Base-by-base conservation (phyloP, 1,140 invertebrate species). In the Brachionus koreanus region DNA sequence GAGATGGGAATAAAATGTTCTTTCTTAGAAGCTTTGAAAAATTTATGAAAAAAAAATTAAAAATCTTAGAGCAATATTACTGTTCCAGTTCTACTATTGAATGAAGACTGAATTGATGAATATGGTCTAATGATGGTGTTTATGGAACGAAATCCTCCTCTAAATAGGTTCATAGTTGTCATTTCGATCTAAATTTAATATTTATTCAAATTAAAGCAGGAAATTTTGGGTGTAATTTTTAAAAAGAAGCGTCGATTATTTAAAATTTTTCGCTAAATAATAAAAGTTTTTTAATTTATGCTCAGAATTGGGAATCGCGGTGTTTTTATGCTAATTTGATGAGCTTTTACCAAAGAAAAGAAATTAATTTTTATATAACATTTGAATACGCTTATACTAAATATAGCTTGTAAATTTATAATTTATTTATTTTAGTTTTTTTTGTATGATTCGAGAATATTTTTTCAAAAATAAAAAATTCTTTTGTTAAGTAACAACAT, bases 301-400 rank as follows among this genome's bases (percentile, higher is more conserved):
- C 29, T 65, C 33, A 65, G 33, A 65, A 65, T 65, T 65, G 16
- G 16, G 16, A 67, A 67, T 67, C 63, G 63, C 63, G 35, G 65
- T 23, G 35, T 39, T 69, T 69, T 69, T 69, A 69, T 69, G 65
- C 16, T 69, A 69, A 69, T 69, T 69, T 16, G 37, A 69, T 39
- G 65, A 37, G 37, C 49, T 69, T 69, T 69, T 69, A 37, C 35
- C 33, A 65, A 65, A 65, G 3, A 19, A 19, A 13, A 57, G 13
- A 3, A 57, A n/a, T n/a, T n/a, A 19, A 19, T 37, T 65, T 65
- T 33, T 65, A 33, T 23, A 65, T 33, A 65, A 65, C 33, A 29
- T 13, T 23, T 12, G 63, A 65, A 65, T 33, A 33, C n/a, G 5
- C 25, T 13, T 29, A 33, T 33, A 65, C 13, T 33, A 33, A 37